Percentiles rank a stretch among this genome's conserved stretches.
phyloP scores from a whole-genome alignment of 2,888 invertebrate genomes.

The Drosophila kambysellisi region DNA sequence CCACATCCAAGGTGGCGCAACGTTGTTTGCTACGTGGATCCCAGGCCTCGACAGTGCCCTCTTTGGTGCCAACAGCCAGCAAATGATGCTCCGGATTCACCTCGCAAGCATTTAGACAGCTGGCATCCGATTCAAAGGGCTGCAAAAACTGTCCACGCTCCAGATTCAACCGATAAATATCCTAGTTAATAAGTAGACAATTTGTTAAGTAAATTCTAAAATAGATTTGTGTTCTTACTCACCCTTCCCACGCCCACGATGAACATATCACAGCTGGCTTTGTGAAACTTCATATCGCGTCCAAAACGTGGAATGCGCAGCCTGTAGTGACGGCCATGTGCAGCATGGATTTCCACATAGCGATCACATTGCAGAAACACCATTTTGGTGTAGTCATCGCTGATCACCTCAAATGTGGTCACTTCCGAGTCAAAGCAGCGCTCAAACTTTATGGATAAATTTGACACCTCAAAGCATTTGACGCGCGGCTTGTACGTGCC shows the following conservation, averaged over 20 bases:
- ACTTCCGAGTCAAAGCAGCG: constrained; percentile 98
- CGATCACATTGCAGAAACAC: constrained; percentile 93
- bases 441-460: constrained; percentile 98
- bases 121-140: constrained; percentile 91
- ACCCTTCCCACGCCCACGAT: constrained; percentile 95
- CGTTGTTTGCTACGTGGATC: constrained; percentile 93
- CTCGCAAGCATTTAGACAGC: constrained; percentile 92
- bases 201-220: background rate
- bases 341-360: constrained; percentile 97
- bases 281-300: constrained; percentile 96
- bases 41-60: constrained; percentile 98
- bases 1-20: constrained; percentile 94
- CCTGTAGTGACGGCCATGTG: constrained; percentile 95
- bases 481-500: constrained; percentile 98
- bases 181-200: constrained; percentile 86
- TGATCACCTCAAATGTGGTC: constrained; percentile 95
- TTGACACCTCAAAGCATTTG: constrained; percentile 97
- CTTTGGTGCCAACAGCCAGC: constrained; percentile 93
- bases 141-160: constrained; percentile 97
- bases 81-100: constrained; percentile 96
- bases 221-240: constrained; percentile 66
- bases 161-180: constrained; percentile 97
- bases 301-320: constrained; percentile 98
- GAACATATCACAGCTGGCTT: constrained; percentile 95
- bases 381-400: constrained; percentile 98